Evolutionary conservation across 23 tunicate genomes (phyloP), one percentile per base, ranked within the genome.

Genomic region (Aplidium turbinatum): DNA sequence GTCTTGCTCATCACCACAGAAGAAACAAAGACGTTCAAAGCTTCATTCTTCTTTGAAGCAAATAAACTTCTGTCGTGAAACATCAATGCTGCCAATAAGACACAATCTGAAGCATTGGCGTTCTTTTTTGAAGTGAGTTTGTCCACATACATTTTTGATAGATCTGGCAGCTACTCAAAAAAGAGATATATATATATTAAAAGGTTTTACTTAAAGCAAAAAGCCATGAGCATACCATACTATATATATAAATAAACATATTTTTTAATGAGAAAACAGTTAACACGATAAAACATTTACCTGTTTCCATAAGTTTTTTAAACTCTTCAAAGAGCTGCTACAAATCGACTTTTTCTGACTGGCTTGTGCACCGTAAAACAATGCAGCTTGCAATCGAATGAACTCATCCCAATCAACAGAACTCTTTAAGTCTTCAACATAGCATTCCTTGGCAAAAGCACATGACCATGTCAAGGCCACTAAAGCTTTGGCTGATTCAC

Each of bases 381-480:
- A 60, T 24, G 50, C 28, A 25, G 87, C 81, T 76, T 88, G 87
- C 18, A 80, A 13, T 19, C 42, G 62, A 13, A 76, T 64, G 11
- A 88, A 18, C 29, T 47, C 56, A 5, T 34, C 6, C 84, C 80
- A 78, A 33, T 76, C 72, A 36, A 33, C 57, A 11, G 47, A 20
- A 3, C 60, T 23, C 0, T 24, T 53, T 33, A 28, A 31, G 0
- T 55, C 70, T 2, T 7, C 27, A 1, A 38, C 23, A 16, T 53
- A 67, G 48, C 31, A 68, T 21, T 48, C 46, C 61, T 70, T 64
- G 24, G 72, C 78, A 39, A 85, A 1, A 42, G 35, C 58, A 28
- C 73, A 30, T 2, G 82, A 66, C 96, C 96, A 89, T 7, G 81
- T 56, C 46, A 89, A 42, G 6, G 89, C 96, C 42, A 83, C 67